phyloP scores from a whole-genome alignment of 2,797 vertebrate genomes.

The Rhadinocentrus ornatus region DNA sequence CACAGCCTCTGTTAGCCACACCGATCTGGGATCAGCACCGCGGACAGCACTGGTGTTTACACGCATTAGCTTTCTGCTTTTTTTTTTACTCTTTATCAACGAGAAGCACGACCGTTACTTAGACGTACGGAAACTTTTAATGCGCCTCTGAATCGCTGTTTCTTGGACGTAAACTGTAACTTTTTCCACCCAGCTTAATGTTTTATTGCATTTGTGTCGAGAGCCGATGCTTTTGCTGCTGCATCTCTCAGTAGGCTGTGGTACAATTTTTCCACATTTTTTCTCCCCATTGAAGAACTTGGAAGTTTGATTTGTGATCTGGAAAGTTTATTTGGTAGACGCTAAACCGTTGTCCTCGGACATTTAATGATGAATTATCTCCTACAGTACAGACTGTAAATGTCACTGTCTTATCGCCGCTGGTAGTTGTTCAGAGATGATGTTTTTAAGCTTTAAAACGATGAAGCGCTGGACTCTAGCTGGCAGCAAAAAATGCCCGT shows the following conservation, averaged over 20 bases:
- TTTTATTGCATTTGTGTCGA: slow-evolving; percentile 71
- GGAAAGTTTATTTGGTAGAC: slow-evolving; percentile 9
- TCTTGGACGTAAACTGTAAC: slow-evolving; percentile 75
- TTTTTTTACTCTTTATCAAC: slow-evolving; percentile 33
- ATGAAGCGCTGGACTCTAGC: slow-evolving; percentile 25
- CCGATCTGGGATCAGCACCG: slow-evolving; percentile 81
- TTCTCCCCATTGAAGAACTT: slow-evolving; percentile 1
- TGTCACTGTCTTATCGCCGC: background rate
- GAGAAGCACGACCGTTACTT: slow-evolving; percentile 26
- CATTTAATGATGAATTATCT: slow-evolving; percentile 9
- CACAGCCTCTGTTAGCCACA: slow-evolving; percentile 68
- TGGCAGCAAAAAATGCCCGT: slow-evolving; percentile 33
- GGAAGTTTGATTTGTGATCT: slow-evolving; percentile 37
- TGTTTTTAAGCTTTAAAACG: slow-evolving; percentile 14
- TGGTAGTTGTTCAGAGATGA: background rate
- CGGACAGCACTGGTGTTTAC: slow-evolving; percentile 74
- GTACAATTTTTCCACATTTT: slow-evolving; percentile 1
- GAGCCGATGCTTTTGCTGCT: slow-evolving; percentile 51
- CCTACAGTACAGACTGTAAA: slow-evolving; percentile 6
- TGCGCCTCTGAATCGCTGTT: slow-evolving; percentile 58
- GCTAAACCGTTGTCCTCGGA: slow-evolving; percentile 19
- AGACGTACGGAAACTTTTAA: slow-evolving; percentile 83
- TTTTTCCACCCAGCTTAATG: slow-evolving; percentile 74
- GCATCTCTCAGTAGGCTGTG: slow-evolving; percentile 54
- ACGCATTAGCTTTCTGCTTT: slow-evolving; percentile 12